Evolutionary conservation across 1,140 invertebrate genomes (phyloP).

Genomic region (Amyelois transitella): DNA sequence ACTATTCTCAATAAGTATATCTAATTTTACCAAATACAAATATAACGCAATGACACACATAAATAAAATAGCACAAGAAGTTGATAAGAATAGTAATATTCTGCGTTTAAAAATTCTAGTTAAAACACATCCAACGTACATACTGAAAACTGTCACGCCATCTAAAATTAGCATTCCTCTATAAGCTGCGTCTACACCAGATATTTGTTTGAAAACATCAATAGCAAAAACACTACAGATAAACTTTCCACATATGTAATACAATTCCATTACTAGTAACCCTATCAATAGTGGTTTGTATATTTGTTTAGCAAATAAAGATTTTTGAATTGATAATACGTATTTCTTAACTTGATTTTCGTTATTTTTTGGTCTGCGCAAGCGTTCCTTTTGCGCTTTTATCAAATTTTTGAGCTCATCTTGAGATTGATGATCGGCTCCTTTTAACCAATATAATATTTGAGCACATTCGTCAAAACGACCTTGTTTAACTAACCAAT

Average conservation of each 20-base stretch:
- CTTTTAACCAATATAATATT: slow-evolving; percentile 25
- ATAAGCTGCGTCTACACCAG: slow-evolving; percentile 7
- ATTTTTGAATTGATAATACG: not conserved
- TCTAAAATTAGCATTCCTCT: slow-evolving; percentile 13
- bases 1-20: not conserved
- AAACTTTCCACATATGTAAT: slow-evolving; percentile 10
- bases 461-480: slow-evolving; percentile 20
- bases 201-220: slow-evolving; percentile 12
- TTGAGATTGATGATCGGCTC: slow-evolving; percentile 16
- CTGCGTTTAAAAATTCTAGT: slow-evolving; percentile 12
- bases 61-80: not conserved
- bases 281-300: not conserved
- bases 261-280: not conserved
- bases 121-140: slow-evolving; percentile 14
- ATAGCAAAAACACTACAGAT: slow-evolving; percentile 14
- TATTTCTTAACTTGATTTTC: not conserved
- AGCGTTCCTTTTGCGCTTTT: not conserved
- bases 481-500: slow-evolving; percentile 25
- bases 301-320: not conserved
- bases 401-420: slow-evolving; percentile 20
- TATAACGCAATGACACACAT: not conserved
- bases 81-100: not conserved
- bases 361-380: not conserved
- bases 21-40: not conserved
- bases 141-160: slow-evolving; percentile 6